Base-by-base conservation (phyloP, 2,113 vertebrate genomes). In the Campylomormyrus numenius region DNA sequence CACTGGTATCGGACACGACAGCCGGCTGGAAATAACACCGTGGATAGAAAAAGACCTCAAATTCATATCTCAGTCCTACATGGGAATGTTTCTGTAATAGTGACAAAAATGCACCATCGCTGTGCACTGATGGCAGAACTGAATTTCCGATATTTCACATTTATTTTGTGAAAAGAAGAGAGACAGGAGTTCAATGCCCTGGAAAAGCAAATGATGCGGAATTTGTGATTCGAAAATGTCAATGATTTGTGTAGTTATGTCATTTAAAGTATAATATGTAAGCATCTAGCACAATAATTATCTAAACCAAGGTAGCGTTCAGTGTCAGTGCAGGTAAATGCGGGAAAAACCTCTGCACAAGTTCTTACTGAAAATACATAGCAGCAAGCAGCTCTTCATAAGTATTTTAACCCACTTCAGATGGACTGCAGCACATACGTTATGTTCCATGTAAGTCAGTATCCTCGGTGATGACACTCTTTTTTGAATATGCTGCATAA, bases 11-110 rank as follows among this genome's bases (percentile, higher is more conserved):
- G 31, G 45, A 83, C 31, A 77, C 39, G 27, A n/a, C 88, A 46
- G 66, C 80, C 24, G 87, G 86, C 74, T 35, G 15, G 83, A 88
- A 83, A 87, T 88, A 77, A 88, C 87, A 89, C 87, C 87, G 89
- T 85, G 85, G 91, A 91, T 85, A 74, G 48, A 91, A 27, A 87
- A 35, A 87, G 39, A n/a, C 50, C 50, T 50, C 1, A 2, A 3
- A 53, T 53, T 35, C 19, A 19, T 24, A 19, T 27, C 50, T 53
- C 49, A 27, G 50, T 39, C 27, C n/a, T 31, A 52, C 27, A 21
- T 8, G 48, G 85, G 31, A 17, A 19, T 35, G 7, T 42, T 35
- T 0, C 49, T 56, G 49, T 53, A 19, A 17, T 42, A 17, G 27
- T 52, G 83, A 39, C 45, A 11, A 48, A 85, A 11, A 27, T 48